Conservation (phyloP, 2,113 vertebrate species). For the Bothrops jararaca region DNA sequence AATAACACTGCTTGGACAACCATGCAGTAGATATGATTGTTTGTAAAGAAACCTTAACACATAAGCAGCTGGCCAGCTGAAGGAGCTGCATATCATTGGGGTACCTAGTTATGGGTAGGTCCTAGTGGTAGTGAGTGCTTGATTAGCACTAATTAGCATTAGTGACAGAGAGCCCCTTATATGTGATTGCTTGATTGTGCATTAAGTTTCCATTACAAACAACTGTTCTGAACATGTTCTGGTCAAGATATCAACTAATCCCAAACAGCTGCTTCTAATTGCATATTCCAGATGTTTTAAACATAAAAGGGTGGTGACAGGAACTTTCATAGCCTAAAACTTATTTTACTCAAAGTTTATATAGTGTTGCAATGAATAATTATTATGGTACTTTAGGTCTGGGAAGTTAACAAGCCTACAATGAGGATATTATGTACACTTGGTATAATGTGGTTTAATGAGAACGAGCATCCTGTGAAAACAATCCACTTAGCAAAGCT, state of each 20-base stretch:
- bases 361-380: not conserved
- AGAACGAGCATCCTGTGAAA: conserved; percentile 43
- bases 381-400: not conserved
- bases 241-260: not conserved
- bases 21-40: not conserved
- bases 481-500: conserved; percentile 41
- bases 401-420: not conserved
- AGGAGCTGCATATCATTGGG: not conserved
- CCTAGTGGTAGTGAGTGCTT: not conserved
- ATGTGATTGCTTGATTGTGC: not conserved
- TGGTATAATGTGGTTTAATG: conserved; percentile 44
- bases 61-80: not conserved
- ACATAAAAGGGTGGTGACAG: not conserved
- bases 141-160: not conserved
- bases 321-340: not conserved
- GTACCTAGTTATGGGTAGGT: not conserved
- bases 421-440: not conserved
- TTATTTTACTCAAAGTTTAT: not conserved
- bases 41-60: not conserved
- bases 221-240: not conserved
- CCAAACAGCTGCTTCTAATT: not conserved
- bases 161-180: not conserved
- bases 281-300: not conserved
- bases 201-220: not conserved
- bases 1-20: not conserved